Evolutionary conservation across 2,888 invertebrate species (phyloP).

Genomic region (Tetropium fuscum): DNA sequence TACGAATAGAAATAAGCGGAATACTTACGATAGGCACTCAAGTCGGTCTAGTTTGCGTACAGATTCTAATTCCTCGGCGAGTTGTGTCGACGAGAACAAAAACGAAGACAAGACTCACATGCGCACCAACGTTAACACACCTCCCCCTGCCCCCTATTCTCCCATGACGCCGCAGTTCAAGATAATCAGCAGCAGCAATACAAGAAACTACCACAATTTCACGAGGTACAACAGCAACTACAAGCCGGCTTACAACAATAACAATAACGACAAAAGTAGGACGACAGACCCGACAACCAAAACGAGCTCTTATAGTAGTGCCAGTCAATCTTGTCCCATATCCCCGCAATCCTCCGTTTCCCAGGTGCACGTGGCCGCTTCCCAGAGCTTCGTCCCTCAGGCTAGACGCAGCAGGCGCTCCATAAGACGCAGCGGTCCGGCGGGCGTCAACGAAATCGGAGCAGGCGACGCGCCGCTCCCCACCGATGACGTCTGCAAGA

Average conservation of each 20-base stretch:
- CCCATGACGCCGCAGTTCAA: conserved; percentile 43
- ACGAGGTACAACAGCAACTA: conserved; percentile 19
- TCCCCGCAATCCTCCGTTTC: conserved; percentile 30
- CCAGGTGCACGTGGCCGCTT: conserved; percentile 41
- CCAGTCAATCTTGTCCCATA: conserved; percentile 12
- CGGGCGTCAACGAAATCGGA: conserved; percentile 58
- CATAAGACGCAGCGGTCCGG: conserved; percentile 30
- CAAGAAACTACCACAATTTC: conserved; percentile 28
- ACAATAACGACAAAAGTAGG: conserved; percentile 32
- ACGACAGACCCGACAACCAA: neutral
- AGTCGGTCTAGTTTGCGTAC: conserved; percentile 53
- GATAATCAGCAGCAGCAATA: conserved; percentile 24
- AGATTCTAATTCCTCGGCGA: conserved; percentile 58
- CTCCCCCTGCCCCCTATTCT: conserved; percentile 49
- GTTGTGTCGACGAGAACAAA: conserved; percentile 46
- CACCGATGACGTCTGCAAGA: conserved; percentile 55
- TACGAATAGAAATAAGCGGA: conserved; percentile 23
- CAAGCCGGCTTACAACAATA: conserved; percentile 29
- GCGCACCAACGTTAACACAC: conserved; percentile 39
- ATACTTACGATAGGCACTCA: conserved; percentile 40
- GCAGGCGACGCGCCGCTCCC: conserved; percentile 42
- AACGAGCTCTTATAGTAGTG: neutral
- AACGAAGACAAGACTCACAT: conserved; percentile 39
- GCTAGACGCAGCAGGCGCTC: conserved; percentile 39
- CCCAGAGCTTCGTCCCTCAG: conserved; percentile 39